Percentiles rank a stretch among this genome's conserved stretches.
phyloP scores from a whole-genome alignment of 2,797 vertebrate species.

The Acipenser transmontanus region DNA sequence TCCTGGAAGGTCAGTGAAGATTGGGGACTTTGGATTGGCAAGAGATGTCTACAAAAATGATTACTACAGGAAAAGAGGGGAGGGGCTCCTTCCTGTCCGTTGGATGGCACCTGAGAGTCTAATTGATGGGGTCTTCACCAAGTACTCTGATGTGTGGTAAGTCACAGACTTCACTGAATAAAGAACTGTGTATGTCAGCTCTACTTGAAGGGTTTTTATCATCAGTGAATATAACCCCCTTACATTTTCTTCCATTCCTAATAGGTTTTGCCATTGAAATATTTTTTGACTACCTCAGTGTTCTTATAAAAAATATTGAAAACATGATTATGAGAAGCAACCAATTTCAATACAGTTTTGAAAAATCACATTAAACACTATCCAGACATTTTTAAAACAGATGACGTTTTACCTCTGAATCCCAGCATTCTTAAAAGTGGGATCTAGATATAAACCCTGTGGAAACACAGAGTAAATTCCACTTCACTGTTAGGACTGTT shows the following conservation, averaged over 20 bases:
- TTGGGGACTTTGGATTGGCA: slow-evolving; percentile 65
- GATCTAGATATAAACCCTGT: too few species aligned
- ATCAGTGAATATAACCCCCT: background rate
- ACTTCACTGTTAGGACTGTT: too few species aligned
- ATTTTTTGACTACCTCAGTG: background rate
- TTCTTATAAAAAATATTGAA: too few species aligned
- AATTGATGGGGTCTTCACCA: slow-evolving; percentile 64
- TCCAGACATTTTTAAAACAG: too few species aligned
- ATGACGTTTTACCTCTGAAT: too few species aligned
- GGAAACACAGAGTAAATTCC: too few species aligned
- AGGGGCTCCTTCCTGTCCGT: slow-evolving; percentile 63
- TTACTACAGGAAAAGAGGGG: slow-evolving; percentile 67
- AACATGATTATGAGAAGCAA: too few species aligned
- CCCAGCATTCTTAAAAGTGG: too few species aligned
- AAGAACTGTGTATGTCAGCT: background rate
- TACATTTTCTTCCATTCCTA: background rate
- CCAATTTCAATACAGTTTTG: too few species aligned
- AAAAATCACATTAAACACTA: too few species aligned
- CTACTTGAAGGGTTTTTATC: background rate
- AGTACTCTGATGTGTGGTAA: slow-evolving; percentile 63
- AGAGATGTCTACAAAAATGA: slow-evolving; percentile 67
- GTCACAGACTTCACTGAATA: slow-evolving; percentile 10
- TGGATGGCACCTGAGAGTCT: slow-evolving; percentile 73
- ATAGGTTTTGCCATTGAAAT: background rate
- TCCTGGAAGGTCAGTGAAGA: slow-evolving; percentile 49